These are phyloP conservation scores for Myiothlypis coronata DNA, from an alignment of 2,797 vertebrate genomes.

Conservation along the genomic window DNA sequence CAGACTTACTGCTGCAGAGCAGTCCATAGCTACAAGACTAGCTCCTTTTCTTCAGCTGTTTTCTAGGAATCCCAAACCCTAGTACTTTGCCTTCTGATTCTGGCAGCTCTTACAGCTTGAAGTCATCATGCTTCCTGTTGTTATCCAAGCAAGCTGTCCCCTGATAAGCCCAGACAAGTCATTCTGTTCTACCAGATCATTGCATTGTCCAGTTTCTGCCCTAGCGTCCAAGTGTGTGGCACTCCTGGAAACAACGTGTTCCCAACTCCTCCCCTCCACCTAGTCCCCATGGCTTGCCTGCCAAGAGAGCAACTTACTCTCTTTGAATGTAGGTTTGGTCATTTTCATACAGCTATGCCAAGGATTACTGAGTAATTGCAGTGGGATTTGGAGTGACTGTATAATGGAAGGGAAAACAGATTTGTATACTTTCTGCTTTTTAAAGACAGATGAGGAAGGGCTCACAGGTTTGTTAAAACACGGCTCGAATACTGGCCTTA, in stretches of 20 bases:
- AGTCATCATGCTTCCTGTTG: background rate
- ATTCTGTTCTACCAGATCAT: background rate
- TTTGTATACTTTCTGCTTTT: background rate
- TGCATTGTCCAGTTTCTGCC: background rate
- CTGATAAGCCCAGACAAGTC: background rate
- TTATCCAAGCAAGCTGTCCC: background rate
- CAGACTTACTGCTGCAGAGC: background rate
- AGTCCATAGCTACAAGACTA: background rate
- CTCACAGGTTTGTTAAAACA: background rate
- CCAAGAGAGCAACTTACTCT: background rate
- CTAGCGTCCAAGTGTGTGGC: background rate
- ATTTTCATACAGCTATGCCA: background rate
- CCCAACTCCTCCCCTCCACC: background rate
- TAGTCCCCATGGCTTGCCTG: background rate
- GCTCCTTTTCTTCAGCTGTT: background rate
- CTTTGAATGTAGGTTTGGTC: background rate
- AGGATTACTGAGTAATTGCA: slow-evolving; percentile 14
- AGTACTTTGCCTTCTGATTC: background rate
- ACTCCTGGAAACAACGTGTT: slow-evolving; percentile 9
- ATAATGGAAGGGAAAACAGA: background rate
- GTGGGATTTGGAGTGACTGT: background rate
- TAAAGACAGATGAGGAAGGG: background rate
- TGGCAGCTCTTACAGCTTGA: background rate
- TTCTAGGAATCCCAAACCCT: background rate
- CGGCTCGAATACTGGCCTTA: fast-evolving